Percentiles rank a stretch among this genome's conserved stretches.
Conservation (phyloP, 1,140 invertebrate genomes). For the Copidosoma floridanum region DNA sequence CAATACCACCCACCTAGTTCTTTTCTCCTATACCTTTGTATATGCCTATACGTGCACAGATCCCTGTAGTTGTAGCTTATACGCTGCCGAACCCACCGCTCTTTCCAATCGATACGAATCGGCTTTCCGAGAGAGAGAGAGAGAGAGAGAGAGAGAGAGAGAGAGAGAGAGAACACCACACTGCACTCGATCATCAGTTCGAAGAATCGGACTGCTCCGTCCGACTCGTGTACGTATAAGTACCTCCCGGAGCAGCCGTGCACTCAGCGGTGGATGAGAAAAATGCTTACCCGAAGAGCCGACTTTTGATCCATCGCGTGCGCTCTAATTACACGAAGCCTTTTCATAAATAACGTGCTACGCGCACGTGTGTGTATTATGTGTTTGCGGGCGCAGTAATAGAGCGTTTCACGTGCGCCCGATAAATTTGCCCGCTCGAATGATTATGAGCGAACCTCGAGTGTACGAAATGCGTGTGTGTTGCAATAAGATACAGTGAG, state of each 20-base stretch:
- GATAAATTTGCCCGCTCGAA: conserved; percentile 20
- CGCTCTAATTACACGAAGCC: conserved; percentile 18
- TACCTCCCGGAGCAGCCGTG: background rate
- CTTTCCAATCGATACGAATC: conserved; percentile 12
- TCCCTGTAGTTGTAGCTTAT: too few relatives aligned
- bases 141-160: background rate
- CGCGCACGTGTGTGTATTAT: too few relatives aligned
- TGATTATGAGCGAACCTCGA: conserved; percentile 15
- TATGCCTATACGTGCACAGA: too few relatives aligned
- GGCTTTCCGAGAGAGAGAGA: conserved; percentile 1
- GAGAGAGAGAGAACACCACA: too few relatives aligned
- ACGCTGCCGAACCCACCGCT: background rate
- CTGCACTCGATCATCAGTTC: conserved; percentile 12
- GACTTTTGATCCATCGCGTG: conserved; percentile 24
- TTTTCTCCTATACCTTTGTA: background rate
- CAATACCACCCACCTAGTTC: conserved; percentile 7
- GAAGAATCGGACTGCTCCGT: conserved; percentile 1
- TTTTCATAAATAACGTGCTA: conserved; percentile 22
- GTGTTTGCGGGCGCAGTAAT: conserved; percentile 7
- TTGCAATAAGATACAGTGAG: too few relatives aligned
- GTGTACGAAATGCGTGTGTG: too few relatives aligned
- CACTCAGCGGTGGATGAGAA: background rate
- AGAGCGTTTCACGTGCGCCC: background rate
- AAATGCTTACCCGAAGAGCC: background rate
- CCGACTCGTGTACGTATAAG: background rate